These are phyloP conservation scores for Megathymus violae DNA, from an alignment of 1,140 invertebrate species.

Conservation along the genomic window DNA sequence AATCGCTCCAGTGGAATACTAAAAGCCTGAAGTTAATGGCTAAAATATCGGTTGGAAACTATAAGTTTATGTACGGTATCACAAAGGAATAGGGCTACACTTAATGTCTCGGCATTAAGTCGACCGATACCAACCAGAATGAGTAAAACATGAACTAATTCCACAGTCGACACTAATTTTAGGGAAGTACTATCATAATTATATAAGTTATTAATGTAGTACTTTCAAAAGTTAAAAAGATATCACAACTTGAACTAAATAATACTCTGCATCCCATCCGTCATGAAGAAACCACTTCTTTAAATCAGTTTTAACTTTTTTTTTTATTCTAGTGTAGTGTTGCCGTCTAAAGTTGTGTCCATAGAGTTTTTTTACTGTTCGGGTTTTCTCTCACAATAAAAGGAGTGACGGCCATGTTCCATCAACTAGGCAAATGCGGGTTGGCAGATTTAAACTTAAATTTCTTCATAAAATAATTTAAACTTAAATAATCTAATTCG, in stretches of 20 bases:
- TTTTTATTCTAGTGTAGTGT: not conserved
- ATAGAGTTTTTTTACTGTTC: too few species aligned
- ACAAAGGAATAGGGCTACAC: slow-evolving; percentile 57
- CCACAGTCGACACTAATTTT: not conserved
- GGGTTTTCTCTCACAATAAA: too few species aligned
- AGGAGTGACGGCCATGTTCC: too few species aligned
- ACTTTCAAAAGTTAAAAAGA: slow-evolving; percentile 11
- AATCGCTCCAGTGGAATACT: not conserved
- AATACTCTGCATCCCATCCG: slow-evolving; percentile 22
- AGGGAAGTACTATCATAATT: not conserved
- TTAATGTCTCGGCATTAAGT: slow-evolving; percentile 20
- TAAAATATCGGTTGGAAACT: slow-evolving; percentile 34
- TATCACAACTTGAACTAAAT: slow-evolving; percentile 6
- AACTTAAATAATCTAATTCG: too few species aligned
- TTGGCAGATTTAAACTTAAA: too few species aligned
- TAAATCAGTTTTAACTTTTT: not conserved
- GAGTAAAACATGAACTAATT: not conserved
- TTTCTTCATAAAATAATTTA: too few species aligned
- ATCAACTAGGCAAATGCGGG: too few species aligned
- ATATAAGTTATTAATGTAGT: slow-evolving; percentile 12
- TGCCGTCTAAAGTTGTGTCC: too few species aligned
- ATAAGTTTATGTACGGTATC: slow-evolving; percentile 44
- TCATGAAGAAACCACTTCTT: slow-evolving; percentile 12
- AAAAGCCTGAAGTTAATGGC: slow-evolving; percentile 16
- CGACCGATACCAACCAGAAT: not conserved